phyloP scores from a whole-genome alignment of 2,888 invertebrate genomes.

The Cephus nigrinus region DNA sequence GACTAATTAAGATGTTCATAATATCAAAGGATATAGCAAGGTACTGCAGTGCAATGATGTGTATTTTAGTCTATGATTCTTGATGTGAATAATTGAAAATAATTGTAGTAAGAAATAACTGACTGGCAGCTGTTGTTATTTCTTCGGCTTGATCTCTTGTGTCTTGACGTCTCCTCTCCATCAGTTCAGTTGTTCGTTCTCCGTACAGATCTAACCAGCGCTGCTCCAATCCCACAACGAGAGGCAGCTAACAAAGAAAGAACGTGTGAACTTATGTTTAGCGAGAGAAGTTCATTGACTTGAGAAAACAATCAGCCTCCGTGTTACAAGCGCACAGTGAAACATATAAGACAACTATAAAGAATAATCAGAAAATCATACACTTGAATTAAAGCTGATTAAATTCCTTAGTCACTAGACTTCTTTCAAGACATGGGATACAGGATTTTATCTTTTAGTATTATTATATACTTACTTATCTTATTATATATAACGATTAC shows the following conservation, averaged over 20 bases:
- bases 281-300: conserved; percentile 1
- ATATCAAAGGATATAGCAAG: neutral
- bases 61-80: neutral
- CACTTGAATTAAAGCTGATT: neutral
- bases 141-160: conserved; percentile 95
- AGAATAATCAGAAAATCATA: neutral
- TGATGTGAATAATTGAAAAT: conserved; percentile 1
- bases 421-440: neutral
- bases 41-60: neutral
- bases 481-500: neutral
- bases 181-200: conserved; percentile 79
- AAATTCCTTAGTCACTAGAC: neutral
- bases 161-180: conserved; percentile 88
- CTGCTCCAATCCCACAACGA: conserved; percentile 83
- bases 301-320: neutral
- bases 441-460: neutral
- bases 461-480: neutral
- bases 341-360: neutral
- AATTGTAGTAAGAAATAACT: conserved; percentile 46
- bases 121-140: conserved; percentile 78
- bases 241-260: conserved; percentile 71
- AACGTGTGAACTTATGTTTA: neutral
- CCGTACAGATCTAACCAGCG: conserved; percentile 79
- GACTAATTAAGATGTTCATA: neutral
- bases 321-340: neutral